Conservation (phyloP, 1,140 invertebrate species). For the Idris sp. region DNA sequence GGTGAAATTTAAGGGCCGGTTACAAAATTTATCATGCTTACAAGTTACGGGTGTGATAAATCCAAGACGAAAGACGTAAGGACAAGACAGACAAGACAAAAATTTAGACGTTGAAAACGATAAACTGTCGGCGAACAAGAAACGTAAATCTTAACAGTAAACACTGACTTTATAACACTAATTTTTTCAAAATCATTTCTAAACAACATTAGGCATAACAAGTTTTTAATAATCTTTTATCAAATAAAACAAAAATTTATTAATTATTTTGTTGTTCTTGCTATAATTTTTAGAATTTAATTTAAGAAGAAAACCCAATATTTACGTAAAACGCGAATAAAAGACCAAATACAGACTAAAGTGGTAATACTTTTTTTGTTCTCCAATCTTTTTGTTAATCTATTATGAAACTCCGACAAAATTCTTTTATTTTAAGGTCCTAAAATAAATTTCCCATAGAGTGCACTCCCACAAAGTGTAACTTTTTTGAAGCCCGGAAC, state of each 20-base stretch:
- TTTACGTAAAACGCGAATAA: no score
- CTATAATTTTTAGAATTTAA: no score
- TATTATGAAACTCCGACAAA: slow-evolving; percentile 8
- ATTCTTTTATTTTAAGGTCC: slow-evolving; percentile 7
- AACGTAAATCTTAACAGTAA: slow-evolving; percentile 22
- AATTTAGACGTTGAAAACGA: slow-evolving; percentile 55
- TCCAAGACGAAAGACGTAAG: slow-evolving; percentile 35
- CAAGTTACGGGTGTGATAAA: slow-evolving; percentile 52
- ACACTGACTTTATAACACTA: slow-evolving; percentile 26
- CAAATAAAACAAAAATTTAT: no score
- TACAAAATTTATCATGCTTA: slow-evolving; percentile 49
- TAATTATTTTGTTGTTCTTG: no score
- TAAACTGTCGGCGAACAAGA: slow-evolving; percentile 27
- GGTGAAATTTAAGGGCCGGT: slow-evolving; percentile 43
- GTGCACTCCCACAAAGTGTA: slow-evolving; percentile 21
- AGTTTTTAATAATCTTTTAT: no score
- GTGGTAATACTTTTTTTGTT: no score
- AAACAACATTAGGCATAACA: slow-evolving; percentile 24
- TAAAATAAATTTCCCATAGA: slow-evolving; percentile 33
- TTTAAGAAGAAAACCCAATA: no score
- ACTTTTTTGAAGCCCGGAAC: slow-evolving; percentile 49
- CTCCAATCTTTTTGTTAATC: no score
- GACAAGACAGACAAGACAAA: slow-evolving; percentile 22
- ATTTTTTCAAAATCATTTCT: slow-evolving; percentile 32
- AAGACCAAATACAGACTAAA: no score